Percentiles rank a stretch among this genome's conserved stretches.
Evolutionary conservation across 2,113 vertebrate genomes (phyloP).

Genomic region (Maccullochella peelii): DNA sequence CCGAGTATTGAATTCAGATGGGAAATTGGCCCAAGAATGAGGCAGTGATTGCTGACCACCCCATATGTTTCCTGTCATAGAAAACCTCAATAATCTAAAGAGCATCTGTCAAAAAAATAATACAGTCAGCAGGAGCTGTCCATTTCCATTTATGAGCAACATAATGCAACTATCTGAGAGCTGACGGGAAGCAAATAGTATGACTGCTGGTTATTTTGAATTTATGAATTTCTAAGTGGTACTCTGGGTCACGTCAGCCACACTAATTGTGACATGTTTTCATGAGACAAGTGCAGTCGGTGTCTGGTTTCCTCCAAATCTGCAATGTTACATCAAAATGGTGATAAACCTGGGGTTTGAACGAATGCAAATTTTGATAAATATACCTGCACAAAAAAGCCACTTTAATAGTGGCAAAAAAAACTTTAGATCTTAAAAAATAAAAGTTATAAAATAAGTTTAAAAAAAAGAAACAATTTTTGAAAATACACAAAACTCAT

Average conservation of each 20-base stretch:
- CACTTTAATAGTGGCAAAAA: neutral
- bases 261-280: conserved; percentile 42
- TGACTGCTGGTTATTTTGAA: conserved; percentile 35
- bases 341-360: neutral
- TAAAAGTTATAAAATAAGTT: neutral
- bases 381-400: neutral
- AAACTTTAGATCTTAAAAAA: too few relatives aligned
- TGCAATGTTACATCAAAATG: neutral
- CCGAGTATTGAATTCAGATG: conserved; percentile 58
- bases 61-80: conserved; percentile 70
- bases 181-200: conserved; percentile 49
- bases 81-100: conserved; percentile 73
- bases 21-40: conserved; percentile 50
- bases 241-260: conserved; percentile 37
- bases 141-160: conserved; percentile 63
- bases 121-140: conserved; percentile 73
- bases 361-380: neutral
- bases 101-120: conserved; percentile 69
- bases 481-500: neutral
- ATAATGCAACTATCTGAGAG: conserved; percentile 40
- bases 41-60: conserved; percentile 64
- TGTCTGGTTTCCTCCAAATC: neutral
- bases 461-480: rapidly evolving
- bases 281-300: neutral
- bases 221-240: conserved; percentile 52